Evolutionary conservation across 2,797 vertebrate species (phyloP).

Genomic region (Pangasius djambal): DNA sequence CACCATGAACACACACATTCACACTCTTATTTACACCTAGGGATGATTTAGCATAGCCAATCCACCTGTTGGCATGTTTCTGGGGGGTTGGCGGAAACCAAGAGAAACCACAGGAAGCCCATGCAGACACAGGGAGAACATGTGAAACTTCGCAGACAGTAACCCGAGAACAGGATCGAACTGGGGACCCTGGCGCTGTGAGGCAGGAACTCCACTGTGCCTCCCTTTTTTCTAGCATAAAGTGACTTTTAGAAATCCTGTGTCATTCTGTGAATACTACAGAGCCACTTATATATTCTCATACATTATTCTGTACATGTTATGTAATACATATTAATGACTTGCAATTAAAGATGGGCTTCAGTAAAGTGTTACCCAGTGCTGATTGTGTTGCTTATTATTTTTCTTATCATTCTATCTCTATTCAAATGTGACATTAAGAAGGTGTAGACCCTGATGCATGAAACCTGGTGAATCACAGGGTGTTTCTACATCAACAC

Average conservation of each 20-base stretch:
- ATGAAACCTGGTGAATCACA: constrained; percentile 17
- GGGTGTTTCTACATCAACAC: constrained; percentile 28
- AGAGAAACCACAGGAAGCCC: background rate
- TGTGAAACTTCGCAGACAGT: background rate
- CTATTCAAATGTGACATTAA: background rate
- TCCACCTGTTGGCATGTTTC: background rate
- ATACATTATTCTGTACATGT: background rate
- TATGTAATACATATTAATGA: background rate
- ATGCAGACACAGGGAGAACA: background rate
- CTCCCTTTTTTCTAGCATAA: background rate
- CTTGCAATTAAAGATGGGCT: background rate
- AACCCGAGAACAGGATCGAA: background rate
- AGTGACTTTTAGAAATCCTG: background rate
- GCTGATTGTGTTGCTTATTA: background rate
- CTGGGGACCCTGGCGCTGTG: background rate
- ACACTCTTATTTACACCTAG: background rate
- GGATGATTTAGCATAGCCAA: background rate
- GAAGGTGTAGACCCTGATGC: background rate
- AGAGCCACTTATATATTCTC: background rate
- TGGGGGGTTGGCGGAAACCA: background rate
- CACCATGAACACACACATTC: background rate
- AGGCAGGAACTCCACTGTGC: background rate
- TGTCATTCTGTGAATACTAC: background rate
- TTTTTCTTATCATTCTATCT: background rate
- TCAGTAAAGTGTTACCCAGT: background rate